phyloP scores from a whole-genome alignment of 2,113 vertebrate genomes.

The Calyptomena viridis region DNA sequence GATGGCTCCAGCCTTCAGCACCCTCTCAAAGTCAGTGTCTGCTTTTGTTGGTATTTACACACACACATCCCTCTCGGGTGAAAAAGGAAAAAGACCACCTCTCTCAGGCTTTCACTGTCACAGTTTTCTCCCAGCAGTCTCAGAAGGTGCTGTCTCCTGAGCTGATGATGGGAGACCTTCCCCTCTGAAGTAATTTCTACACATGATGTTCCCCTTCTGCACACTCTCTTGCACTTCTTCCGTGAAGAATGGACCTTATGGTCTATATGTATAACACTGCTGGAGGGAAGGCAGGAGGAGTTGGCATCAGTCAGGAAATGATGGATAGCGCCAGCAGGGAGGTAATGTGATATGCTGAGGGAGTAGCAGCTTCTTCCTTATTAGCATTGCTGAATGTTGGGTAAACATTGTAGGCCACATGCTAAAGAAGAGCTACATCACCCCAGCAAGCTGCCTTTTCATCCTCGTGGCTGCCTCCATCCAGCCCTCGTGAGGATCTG shows the following conservation, averaged over 20 bases:
- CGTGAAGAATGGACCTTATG: background rate
- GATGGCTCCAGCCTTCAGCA: background rate
- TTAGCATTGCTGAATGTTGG: background rate
- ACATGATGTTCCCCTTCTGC: background rate
- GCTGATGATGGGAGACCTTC: background rate
- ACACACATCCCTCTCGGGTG: too few relatives aligned
- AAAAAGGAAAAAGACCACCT: background rate
- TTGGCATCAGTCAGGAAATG: background rate
- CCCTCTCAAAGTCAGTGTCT: background rate
- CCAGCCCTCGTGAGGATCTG: fast-evolving
- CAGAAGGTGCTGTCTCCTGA: background rate
- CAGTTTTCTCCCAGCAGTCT: background rate
- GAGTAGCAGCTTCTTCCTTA: background rate
- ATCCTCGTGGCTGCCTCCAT: fast-evolving
- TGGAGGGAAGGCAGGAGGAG: background rate
- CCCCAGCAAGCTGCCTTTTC: background rate
- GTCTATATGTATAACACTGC: background rate
- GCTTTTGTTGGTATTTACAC: background rate
- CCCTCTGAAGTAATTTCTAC: background rate
- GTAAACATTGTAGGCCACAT: background rate
- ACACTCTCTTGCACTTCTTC: background rate
- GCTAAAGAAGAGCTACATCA: background rate
- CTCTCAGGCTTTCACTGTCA: background rate
- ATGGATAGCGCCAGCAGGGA: background rate
- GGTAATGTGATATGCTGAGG: background rate